A percentile compares a stretch with the other conserved stretches of the same genome.
Evolutionary conservation across 2,888 invertebrate species (phyloP).

Genomic region (Polylopha cassiicola): DNA sequence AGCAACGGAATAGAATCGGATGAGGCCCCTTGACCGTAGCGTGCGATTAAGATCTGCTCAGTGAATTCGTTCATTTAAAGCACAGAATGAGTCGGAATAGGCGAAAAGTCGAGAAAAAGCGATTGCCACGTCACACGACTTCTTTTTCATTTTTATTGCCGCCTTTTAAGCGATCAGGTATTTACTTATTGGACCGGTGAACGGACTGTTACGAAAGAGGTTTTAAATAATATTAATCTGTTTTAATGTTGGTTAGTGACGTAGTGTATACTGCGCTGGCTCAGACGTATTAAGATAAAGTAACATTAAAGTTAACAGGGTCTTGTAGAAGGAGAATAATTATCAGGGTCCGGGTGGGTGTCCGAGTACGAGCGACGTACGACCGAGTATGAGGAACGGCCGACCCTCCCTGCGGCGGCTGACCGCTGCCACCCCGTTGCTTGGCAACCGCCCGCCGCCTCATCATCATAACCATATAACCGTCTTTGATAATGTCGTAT

Average conservation of each 20-base stretch:
- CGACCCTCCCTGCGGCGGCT: slow-evolving; percentile 37
- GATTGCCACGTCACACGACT: slow-evolving; percentile 24
- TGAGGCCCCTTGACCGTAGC: slow-evolving; percentile 56
- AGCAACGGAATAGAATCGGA: slow-evolving; percentile 59
- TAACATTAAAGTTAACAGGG: slow-evolving; percentile 64
- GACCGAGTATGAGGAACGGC: slow-evolving; percentile 67
- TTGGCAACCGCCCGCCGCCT: slow-evolving; percentile 66
- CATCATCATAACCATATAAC: slow-evolving; percentile 74
- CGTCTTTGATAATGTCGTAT: slow-evolving; percentile 53
- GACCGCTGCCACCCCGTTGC: slow-evolving; percentile 72
- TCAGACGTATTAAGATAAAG: slow-evolving; percentile 40
- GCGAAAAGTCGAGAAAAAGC: slow-evolving; percentile 38
- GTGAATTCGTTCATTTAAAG: slow-evolving; percentile 60
- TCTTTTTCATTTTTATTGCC: slow-evolving; percentile 10
- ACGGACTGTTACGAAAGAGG: too few species aligned
- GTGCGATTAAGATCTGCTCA: slow-evolving; percentile 60
- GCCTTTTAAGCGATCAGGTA: slow-evolving; percentile 15
- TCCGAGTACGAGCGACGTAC: slow-evolving; percentile 39
- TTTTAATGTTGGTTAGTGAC: too few species aligned
- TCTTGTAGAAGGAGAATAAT: slow-evolving; percentile 66
- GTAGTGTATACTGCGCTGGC: slow-evolving; percentile 2
- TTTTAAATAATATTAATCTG: too few species aligned
- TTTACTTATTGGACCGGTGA: slow-evolving; percentile 7
- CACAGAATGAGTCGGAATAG: slow-evolving; percentile 51
- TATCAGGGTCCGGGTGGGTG: slow-evolving; percentile 55